Evolutionary conservation across 2,888 invertebrate genomes (phyloP).

Genomic region (Helleia helle): DNA sequence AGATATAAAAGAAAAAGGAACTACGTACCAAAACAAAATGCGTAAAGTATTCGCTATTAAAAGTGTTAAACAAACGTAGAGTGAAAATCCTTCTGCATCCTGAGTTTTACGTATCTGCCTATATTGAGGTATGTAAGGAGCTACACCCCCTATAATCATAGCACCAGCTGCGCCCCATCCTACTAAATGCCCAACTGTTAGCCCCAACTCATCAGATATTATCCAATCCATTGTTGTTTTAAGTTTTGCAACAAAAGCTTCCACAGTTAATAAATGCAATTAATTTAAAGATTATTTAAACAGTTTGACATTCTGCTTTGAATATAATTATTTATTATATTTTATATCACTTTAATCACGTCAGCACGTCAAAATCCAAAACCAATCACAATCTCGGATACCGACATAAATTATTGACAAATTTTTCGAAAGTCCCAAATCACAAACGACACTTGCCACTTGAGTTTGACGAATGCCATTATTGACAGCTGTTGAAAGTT

Average conservation of each 20-base stretch:
- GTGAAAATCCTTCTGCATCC: slow-evolving; percentile 97
- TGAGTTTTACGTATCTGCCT: slow-evolving; percentile 91
- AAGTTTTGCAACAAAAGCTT: slow-evolving; percentile 8
- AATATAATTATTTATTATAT: no score
- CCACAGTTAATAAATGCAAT: background rate
- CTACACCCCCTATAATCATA: slow-evolving; percentile 96
- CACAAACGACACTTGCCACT: no score
- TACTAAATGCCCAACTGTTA: slow-evolving; percentile 83
- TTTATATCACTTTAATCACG: no score
- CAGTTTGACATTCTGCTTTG: slow-evolving; percentile 6
- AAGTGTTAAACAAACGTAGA: slow-evolving; percentile 96
- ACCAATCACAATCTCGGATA: no score
- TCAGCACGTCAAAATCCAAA: no score
- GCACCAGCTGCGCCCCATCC: slow-evolving; percentile 88
- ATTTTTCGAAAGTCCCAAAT: no score
- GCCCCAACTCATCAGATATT: slow-evolving; percentile 81
- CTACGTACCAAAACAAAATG: slow-evolving; percentile 96
- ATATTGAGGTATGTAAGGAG: slow-evolving; percentile 97
- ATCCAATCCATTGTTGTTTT: slow-evolving; percentile 81
- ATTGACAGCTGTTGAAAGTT: no score
- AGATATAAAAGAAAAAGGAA: no score
- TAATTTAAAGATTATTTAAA: background rate
- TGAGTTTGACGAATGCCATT: no score
- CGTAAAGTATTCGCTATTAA: slow-evolving; percentile 96
- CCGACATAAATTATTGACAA: no score